Conservation (phyloP, 2,797 vertebrate species). For the Alectoris magna region DNA sequence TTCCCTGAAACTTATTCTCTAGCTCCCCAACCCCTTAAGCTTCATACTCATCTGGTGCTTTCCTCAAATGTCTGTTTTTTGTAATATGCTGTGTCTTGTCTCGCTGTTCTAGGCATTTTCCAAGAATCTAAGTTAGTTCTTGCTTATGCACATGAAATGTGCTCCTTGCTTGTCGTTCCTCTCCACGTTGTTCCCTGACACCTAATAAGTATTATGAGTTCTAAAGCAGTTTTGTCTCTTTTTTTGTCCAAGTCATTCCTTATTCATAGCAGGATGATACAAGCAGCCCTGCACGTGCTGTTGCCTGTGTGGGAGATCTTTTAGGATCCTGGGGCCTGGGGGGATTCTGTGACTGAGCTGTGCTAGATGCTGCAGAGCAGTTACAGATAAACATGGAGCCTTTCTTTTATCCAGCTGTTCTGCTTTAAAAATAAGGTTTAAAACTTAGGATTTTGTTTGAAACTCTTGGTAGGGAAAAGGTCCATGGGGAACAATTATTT, state of each 20-base stretch:
- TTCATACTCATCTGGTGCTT: not conserved
- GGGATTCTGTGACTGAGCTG: not conserved
- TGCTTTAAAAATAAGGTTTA: not conserved
- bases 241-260: not conserved
- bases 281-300: not conserved
- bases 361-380: not conserved
- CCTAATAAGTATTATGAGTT: not conserved
- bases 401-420: not conserved
- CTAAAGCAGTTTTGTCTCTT: not conserved
- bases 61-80: not conserved
- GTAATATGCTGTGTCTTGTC: not conserved
- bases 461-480: not conserved
- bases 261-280: not conserved
- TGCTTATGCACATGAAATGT: not conserved
- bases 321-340: not conserved
- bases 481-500: not conserved
- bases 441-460: not conserved
- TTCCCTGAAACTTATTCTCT: not conserved
- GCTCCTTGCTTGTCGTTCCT: not conserved
- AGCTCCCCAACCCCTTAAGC: not conserved
- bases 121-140: not conserved
- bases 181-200: not conserved
- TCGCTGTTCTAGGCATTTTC: not conserved
- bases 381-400: not conserved
- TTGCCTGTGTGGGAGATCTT: not conserved